Conservation (phyloP, 2,888 invertebrate species). For the Dryococelus australis region DNA sequence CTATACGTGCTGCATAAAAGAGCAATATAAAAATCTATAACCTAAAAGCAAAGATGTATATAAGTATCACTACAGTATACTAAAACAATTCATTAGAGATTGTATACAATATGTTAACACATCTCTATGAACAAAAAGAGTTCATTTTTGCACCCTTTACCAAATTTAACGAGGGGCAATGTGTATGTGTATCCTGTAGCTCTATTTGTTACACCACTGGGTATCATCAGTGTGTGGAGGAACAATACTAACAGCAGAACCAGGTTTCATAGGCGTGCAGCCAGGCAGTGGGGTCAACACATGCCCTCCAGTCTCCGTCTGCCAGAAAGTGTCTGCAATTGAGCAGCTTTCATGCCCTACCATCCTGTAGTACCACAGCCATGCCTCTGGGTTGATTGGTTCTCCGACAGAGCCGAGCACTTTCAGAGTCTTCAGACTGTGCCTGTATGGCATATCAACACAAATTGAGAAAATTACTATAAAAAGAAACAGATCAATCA, state of each 20-base stretch:
- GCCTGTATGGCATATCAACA: constrained; percentile 58
- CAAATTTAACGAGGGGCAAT: no score
- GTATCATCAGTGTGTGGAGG: not conserved
- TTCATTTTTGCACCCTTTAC: no score
- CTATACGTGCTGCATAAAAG: no score
- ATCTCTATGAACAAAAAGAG: no score
- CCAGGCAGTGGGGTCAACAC: constrained; percentile 96
- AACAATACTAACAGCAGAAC: constrained; percentile 84
- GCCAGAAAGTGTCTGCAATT: constrained; percentile 99
- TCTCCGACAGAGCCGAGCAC: constrained; percentile 98
- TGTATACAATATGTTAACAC: no score
- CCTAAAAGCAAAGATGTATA: no score
- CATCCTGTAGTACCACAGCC: constrained; percentile 92
- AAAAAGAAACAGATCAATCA: not conserved
- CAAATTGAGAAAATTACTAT: no score
- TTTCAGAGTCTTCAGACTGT: constrained; percentile 70
- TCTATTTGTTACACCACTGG: no score
- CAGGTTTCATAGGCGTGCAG: constrained; percentile 96
- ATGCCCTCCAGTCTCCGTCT: constrained; percentile 99
- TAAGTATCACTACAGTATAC: no score
- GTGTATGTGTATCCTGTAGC: no score
- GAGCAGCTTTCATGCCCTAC: constrained; percentile 86
- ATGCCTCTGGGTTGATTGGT: constrained; percentile 98
- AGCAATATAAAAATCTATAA: no score
- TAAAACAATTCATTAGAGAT: no score